These are phyloP conservation scores for Sciurus vulgaris DNA, from an alignment of 2,797 vertebrate species.

Conservation along the genomic window DNA sequence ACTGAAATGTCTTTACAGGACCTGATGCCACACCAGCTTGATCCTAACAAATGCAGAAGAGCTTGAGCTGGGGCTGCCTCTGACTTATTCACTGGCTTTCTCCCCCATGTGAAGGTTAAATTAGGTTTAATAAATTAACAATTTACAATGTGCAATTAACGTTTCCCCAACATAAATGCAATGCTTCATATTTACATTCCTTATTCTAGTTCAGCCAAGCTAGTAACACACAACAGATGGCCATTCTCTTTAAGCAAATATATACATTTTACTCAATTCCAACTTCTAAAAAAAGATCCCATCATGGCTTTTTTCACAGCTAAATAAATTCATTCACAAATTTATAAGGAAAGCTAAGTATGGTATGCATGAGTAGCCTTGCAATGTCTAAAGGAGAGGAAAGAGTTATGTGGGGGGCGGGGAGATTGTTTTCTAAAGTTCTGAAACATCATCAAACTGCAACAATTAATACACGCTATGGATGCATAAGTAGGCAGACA, in stretches of 20 bases:
- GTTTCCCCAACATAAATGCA: constrained; percentile 55
- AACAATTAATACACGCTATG: neutral
- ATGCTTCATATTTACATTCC: constrained; percentile 34
- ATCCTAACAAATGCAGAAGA: neutral
- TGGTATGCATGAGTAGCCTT: neutral
- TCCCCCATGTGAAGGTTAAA: neutral
- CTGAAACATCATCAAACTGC: constrained; percentile 11
- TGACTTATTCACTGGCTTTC: neutral
- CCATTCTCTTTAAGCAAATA: constrained; percentile 60
- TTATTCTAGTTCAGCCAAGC: neutral
- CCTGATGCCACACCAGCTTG: neutral
- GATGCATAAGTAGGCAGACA: neutral
- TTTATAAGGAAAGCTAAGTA: constrained; percentile 38
- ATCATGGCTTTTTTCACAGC: neutral
- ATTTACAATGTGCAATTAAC: constrained; percentile 11
- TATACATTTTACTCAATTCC: constrained; percentile 61
- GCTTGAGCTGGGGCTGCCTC: neutral
- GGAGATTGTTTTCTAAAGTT: neutral
- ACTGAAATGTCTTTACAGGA: neutral
- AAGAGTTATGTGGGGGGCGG: neutral
- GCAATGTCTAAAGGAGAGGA: neutral
- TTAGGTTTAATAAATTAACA: constrained; percentile 30
- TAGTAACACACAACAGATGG: constrained; percentile 58
- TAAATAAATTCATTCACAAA: constrained; percentile 60
- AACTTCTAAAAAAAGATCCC: neutral